Evolutionary conservation across 2,888 invertebrate species (phyloP).

Genomic region (Elysia crispata): DNA sequence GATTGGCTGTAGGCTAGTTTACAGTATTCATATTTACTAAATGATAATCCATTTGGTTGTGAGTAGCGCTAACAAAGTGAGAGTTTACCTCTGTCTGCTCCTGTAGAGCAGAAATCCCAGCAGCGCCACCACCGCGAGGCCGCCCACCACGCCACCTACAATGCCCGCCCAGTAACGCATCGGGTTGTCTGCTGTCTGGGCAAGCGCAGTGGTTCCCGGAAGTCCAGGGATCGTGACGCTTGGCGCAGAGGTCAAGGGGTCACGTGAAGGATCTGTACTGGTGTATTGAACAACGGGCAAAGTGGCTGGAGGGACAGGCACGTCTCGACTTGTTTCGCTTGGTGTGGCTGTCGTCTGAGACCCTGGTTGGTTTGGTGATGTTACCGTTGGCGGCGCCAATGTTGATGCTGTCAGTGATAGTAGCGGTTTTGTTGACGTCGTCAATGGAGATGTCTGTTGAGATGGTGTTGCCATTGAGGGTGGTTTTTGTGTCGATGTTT

Average conservation of each 20-base stretch:
- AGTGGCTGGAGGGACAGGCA: neutral
- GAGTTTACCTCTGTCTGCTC: conserved; percentile 33
- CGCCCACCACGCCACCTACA: conserved; percentile 47
- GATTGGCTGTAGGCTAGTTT: too few species aligned
- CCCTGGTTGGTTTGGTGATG: neutral
- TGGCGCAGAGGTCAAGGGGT: neutral
- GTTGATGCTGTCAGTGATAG: neutral
- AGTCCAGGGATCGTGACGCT: neutral
- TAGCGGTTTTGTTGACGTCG: neutral
- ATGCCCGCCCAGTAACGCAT: conserved; percentile 45
- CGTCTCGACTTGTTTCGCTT: neutral
- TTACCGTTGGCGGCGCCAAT: neutral
- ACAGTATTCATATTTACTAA: too few species aligned
- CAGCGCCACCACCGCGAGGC: conserved; percentile 27
- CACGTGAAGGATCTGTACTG: too few species aligned
- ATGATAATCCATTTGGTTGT: neutral
- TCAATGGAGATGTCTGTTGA: neutral
- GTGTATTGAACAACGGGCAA: too few species aligned
- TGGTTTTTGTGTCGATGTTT: neutral
- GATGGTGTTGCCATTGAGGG: neutral
- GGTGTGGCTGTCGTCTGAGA: neutral
- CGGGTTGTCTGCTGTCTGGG: conserved; percentile 17
- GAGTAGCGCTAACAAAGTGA: neutral
- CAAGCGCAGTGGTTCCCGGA: neutral
- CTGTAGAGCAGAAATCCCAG: conserved; percentile 39